Evolutionary conservation across 2,797 vertebrate species (phyloP).

Genomic region (Coendou prehensilis): DNA sequence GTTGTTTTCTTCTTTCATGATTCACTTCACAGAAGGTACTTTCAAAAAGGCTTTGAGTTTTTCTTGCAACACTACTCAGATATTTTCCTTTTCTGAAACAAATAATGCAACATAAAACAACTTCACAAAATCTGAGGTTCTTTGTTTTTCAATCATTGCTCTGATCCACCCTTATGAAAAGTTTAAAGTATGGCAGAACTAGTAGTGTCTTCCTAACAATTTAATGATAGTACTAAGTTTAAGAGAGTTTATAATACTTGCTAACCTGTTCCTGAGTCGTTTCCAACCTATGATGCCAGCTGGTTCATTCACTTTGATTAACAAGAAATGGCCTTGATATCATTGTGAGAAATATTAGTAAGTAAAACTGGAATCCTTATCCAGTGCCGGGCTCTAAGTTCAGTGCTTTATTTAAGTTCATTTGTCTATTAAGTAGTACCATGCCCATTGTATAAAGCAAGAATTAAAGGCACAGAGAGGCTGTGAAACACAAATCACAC

Average conservation of each 20-base stretch:
- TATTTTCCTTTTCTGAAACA: constrained; percentile 40
- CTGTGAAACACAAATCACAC: neutral
- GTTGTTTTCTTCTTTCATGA: neutral
- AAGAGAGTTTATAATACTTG: neutral
- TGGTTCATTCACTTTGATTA: constrained; percentile 4
- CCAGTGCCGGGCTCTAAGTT: neutral
- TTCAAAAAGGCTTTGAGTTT: constrained; percentile 27
- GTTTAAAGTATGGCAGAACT: neutral
- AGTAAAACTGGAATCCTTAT: neutral
- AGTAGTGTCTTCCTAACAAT: neutral
- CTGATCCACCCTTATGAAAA: neutral
- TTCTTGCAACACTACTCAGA: constrained; percentile 48
- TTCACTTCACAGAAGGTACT: neutral
- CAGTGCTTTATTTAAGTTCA: neutral
- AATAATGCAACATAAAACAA: constrained; percentile 24
- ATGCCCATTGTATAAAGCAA: neutral
- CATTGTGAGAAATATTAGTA: neutral
- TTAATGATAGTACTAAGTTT: neutral
- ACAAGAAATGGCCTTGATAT: neutral
- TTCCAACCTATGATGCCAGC: neutral
- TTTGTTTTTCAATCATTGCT: constrained; percentile 17
- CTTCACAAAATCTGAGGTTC: constrained; percentile 10
- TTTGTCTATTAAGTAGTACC: neutral
- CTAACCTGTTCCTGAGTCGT: neutral
- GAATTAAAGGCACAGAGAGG: neutral